phyloP scores from a whole-genome alignment of 92 coral and sea anemone genomes.

The Anthopleura xanthogrammica region DNA sequence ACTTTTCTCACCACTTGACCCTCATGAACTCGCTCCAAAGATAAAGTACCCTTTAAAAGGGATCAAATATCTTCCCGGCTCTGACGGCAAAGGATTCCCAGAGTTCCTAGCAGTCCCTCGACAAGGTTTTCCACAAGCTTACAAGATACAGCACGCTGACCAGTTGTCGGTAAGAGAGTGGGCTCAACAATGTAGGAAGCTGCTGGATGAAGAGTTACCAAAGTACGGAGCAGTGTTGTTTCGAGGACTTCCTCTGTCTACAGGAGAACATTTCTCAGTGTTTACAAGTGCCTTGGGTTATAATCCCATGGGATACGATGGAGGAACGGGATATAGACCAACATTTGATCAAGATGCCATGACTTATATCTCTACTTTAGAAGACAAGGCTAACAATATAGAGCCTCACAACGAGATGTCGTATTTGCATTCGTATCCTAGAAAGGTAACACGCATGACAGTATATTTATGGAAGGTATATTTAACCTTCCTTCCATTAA shows the following conservation, averaged over 20 bases:
- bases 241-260: constrained; percentile 44
- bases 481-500: no score
- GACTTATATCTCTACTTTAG: constrained; percentile 22
- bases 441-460: no score
- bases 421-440: constrained; percentile 6
- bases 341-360: constrained; percentile 13
- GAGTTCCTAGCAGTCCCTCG: constrained; percentile 57
- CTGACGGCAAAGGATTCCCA: constrained; percentile 59
- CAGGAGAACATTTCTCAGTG: constrained; percentile 17
- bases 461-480: no score
- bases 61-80: constrained; percentile 54
- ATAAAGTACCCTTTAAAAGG: constrained; percentile 39
- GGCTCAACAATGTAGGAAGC: constrained; percentile 54
- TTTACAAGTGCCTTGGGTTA: constrained; percentile 19
- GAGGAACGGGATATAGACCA: constrained; percentile 30
- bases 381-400: constrained; percentile 15
- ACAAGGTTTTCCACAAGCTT: constrained; percentile 46
- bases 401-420: constrained; percentile 58
- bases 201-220: constrained; percentile 48
- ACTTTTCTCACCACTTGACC: not conserved
- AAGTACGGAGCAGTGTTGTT: constrained; percentile 49
- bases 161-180: constrained; percentile 41
- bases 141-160: constrained; percentile 27
- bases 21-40: constrained; percentile 3
- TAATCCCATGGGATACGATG: constrained; percentile 34